Evolutionary conservation across 1,140 invertebrate genomes (phyloP), one percentile per base, ranked within the genome.

Genomic region (Drosophila albomicans): DNA sequence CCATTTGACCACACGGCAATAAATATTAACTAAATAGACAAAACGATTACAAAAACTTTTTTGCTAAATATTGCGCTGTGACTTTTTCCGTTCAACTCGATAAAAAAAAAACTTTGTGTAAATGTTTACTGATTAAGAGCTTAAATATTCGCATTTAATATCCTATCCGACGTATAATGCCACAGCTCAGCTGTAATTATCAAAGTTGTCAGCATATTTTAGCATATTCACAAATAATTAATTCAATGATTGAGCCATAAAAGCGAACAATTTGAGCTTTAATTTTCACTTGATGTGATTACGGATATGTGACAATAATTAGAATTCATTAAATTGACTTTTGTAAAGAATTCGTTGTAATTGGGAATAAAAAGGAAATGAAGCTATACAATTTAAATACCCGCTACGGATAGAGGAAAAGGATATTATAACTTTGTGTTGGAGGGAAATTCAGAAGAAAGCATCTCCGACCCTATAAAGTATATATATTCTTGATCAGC

Each of bases 11-110:
- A 8, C 35, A 25, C 15, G 58, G 8, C 13, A 10, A 51, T 68
- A 61, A 52, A 63, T 54, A 70, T 65, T 43, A 28, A 1, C 72
- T 46, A 51, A 69, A 74, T 54, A 32, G 38, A 49, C 56, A 64
- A 78, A 70, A 65, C 80, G 52, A 71, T 75, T 75, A 71, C 70
- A 82, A 78, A 82, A 56, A 41, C 13, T 64, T 52, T 70, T 52
- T 70, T 52, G 71, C 66, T 51, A 79, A 82, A 82, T 76, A 76
- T 75, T 49, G 61, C 65, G 16, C 56, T 20, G 11, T 64, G 52
- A 56, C 52, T 56, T 38, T 15, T 56, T 15, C 28, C 1, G n/a
- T 8, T 8, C 38, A 15, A 8, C 20, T 5, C 10, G 0, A 11
- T 28, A 25, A 41, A 46, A 43, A 48, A 43, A 48, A 7, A 3